Conservation (phyloP, 2,113 vertebrate species). For the Scortum barcoo region DNA sequence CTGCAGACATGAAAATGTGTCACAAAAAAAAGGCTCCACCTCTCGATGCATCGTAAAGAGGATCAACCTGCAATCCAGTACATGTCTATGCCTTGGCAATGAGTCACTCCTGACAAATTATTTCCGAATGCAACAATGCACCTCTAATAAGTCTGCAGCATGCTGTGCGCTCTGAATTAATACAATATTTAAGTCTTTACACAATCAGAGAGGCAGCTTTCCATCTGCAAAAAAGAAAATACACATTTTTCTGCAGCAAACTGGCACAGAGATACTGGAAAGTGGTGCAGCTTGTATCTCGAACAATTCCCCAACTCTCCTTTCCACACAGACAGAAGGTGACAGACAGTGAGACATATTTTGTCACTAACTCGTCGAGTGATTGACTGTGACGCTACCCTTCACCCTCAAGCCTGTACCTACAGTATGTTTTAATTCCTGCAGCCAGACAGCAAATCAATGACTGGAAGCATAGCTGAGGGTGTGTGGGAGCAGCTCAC, state of each 20-base stretch:
- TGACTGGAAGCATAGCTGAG: slow-evolving; percentile 27
- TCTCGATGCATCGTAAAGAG: slow-evolving; percentile 43
- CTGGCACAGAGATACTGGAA: slow-evolving; percentile 1
- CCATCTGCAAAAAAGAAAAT: slow-evolving; percentile 10
- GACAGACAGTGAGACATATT: slow-evolving; percentile 39
- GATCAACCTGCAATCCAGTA: slow-evolving; percentile 45
- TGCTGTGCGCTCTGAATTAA: slow-evolving; percentile 13
- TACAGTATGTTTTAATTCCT: slow-evolving; percentile 61
- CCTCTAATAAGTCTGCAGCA: slow-evolving; percentile 20
- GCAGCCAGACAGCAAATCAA: slow-evolving; percentile 76
- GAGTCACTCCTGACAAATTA: slow-evolving; percentile 31
- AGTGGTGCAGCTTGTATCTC: slow-evolving; percentile 25
- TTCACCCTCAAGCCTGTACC: slow-evolving; percentile 54
- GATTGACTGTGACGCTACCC: slow-evolving; percentile 55
- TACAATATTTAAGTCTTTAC: slow-evolving; percentile 48
- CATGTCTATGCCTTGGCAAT: slow-evolving; percentile 13
- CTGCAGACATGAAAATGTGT: slow-evolving; percentile 43
- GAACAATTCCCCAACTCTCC: slow-evolving; percentile 22
- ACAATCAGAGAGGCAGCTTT: slow-evolving; percentile 29
- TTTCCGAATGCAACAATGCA: slow-evolving; percentile 36
- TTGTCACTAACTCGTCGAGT: slow-evolving; percentile 32
- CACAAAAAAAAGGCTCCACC: slow-evolving; percentile 19
- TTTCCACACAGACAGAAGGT: slow-evolving; percentile 15
- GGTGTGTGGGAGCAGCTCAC: slow-evolving; percentile 1
- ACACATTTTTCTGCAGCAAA: slow-evolving; percentile 42